Conservation (phyloP, 2,888 invertebrate species). For the Onchidella celtica region DNA sequence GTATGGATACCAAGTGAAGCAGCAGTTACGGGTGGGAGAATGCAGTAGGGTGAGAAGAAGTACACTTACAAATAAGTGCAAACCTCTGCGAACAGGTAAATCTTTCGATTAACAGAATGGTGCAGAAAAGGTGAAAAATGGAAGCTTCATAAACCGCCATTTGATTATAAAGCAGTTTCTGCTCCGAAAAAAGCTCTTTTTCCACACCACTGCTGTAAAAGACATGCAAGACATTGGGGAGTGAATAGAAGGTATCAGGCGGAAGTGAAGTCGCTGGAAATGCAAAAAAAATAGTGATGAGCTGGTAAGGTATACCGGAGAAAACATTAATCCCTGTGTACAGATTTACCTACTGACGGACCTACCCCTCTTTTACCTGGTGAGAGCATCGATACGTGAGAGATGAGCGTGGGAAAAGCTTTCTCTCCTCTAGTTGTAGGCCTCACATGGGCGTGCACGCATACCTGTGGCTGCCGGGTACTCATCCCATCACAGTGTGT, state of each 20-base stretch:
- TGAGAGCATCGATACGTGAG: constrained; percentile 30
- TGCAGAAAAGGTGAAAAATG: too few relatives aligned
- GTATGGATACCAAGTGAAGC: constrained; percentile 18
- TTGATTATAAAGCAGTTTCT: too few relatives aligned
- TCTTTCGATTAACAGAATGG: neutral
- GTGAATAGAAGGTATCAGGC: too few relatives aligned
- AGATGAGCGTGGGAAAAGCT: constrained; percentile 43
- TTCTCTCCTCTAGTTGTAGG: constrained; percentile 47
- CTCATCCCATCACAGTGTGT: constrained; percentile 29
- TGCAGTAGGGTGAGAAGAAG: neutral
- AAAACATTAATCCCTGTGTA: neutral
- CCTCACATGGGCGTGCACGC: constrained; percentile 54
- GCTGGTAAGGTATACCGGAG: neutral
- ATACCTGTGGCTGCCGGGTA: constrained; percentile 28
- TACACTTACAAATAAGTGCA: constrained; percentile 4
- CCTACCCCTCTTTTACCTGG: neutral
- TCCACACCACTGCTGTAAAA: too few relatives aligned
- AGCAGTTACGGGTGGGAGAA: neutral
- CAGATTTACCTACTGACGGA: neutral
- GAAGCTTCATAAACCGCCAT: too few relatives aligned
- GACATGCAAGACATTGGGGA: too few relatives aligned
- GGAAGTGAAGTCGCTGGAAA: too few relatives aligned
- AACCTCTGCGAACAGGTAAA: neutral
- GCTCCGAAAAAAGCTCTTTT: too few relatives aligned
- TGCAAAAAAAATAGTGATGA: too few relatives aligned